A percentile compares a stretch with the other conserved stretches of the same genome.
phyloP scores from a whole-genome alignment of 1,140 invertebrate species.

The Drepana arcuata region DNA sequence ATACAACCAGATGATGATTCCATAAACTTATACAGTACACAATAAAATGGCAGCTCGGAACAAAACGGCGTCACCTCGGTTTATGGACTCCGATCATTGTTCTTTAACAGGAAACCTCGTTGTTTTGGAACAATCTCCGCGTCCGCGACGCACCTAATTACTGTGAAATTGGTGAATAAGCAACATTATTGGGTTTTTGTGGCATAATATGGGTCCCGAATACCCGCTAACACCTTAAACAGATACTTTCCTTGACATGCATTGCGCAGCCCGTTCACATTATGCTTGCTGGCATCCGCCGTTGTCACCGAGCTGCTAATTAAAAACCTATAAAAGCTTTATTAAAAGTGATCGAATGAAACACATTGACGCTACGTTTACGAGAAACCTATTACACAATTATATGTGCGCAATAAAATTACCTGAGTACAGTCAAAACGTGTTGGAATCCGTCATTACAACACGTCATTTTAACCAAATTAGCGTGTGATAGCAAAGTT shows the following conservation, averaged over 20 bases:
- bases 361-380: constrained; percentile 12
- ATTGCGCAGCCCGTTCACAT: constrained; percentile 20
- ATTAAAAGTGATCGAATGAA: constrained; percentile 30
- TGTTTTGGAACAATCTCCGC: constrained; percentile 27
- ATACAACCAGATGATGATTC: constrained; percentile 68
- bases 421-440: no score
- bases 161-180: constrained; percentile 50
- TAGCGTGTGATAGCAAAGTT: no score
- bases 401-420: constrained; percentile 4
- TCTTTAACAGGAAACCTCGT: constrained; percentile 17
- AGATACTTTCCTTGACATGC: constrained; percentile 46
- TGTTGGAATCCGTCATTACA: no score
- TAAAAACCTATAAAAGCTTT: constrained; percentile 33
- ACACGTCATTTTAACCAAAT: no score
- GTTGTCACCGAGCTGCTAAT: constrained; percentile 36
- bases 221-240: constrained; percentile 24
- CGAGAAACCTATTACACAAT: constrained; percentile 13
- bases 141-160: constrained; percentile 24
- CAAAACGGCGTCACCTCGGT: constrained; percentile 53
- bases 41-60: constrained; percentile 60
- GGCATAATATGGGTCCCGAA: constrained; percentile 22
- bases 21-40: constrained; percentile 69
- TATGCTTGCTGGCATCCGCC: constrained; percentile 13
- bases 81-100: constrained; percentile 43
- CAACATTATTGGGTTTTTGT: constrained; percentile 33